Evolutionary conservation across 1,140 invertebrate species (phyloP).

Genomic region (Drosophila serrata): DNA sequence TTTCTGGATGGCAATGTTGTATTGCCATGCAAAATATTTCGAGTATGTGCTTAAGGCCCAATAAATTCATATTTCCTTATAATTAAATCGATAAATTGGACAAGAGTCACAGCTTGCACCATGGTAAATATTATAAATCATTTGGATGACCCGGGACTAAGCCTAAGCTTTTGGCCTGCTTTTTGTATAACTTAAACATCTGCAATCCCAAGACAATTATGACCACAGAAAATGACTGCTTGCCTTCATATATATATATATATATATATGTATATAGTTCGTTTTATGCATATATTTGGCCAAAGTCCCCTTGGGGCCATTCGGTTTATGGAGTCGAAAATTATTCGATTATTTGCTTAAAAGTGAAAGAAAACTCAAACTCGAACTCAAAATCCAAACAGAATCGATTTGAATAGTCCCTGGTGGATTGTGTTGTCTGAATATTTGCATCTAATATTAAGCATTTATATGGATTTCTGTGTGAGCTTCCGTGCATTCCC

Average conservation of each 20-base stretch:
- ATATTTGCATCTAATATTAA: slow-evolving; percentile 47
- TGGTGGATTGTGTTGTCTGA: slow-evolving; percentile 15
- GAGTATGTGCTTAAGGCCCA: background rate
- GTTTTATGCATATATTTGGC: slow-evolving; percentile 4
- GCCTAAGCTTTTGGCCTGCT: background rate
- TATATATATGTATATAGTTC: slow-evolving; percentile 8
- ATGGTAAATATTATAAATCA: slow-evolving; percentile 27
- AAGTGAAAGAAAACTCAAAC: slow-evolving; percentile 21
- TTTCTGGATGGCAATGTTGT: background rate
- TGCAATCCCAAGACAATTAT: slow-evolving; percentile 31
- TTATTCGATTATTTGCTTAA: slow-evolving; percentile 44
- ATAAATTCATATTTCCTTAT: slow-evolving; percentile 8
- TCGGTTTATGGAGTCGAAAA: slow-evolving; percentile 25
- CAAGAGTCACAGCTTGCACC: slow-evolving; percentile 4
- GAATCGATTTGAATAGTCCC: slow-evolving; percentile 38
- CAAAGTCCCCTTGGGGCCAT: background rate
- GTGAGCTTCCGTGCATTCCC: slow-evolving; percentile 19
- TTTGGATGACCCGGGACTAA: slow-evolving; percentile 20
- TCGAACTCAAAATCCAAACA: slow-evolving; percentile 3
- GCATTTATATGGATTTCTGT: slow-evolving; percentile 41
- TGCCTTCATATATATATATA: too few relatives aligned
- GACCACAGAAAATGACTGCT: slow-evolving; percentile 22
- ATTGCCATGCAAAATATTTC: background rate
- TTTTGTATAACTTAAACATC: slow-evolving; percentile 6
- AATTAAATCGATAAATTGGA: slow-evolving; percentile 23